A percentile compares a stretch with the other conserved stretches of the same genome.
phyloP scores from a whole-genome alignment of 92 coral and sea anemone genomes.

The Chrysogorgia sp. region DNA sequence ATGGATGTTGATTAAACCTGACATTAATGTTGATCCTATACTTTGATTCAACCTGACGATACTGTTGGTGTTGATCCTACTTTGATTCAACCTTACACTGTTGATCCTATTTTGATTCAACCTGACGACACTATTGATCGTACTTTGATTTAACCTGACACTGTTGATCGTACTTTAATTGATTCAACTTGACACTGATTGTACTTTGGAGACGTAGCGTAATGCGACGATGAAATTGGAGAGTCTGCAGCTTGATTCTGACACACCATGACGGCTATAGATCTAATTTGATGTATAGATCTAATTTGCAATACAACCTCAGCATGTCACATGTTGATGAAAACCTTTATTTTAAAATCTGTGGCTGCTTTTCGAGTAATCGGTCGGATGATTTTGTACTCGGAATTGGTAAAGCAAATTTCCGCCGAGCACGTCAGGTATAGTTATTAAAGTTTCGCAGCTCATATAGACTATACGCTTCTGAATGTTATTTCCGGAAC shows the following conservation, averaged over 20 bases:
- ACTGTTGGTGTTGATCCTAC: background rate
- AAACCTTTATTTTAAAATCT: constrained; percentile 8
- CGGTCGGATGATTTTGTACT: constrained; percentile 3
- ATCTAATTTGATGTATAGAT: constrained; percentile 13
- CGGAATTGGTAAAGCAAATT: constrained; percentile 17
- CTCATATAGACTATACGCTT: constrained; percentile 1
- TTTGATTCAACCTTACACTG: background rate
- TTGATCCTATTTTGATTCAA: background rate
- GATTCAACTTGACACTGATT: background rate
- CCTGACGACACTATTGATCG: constrained; percentile 1
- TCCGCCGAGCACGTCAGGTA: constrained; percentile 15
- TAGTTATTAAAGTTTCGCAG: background rate
- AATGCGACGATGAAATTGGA: background rate
- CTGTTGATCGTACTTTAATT: no score
- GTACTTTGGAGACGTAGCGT: constrained; percentile 4
- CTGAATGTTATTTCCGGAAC: constrained; percentile 17
- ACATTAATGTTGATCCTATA: no score
- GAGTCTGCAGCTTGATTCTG: constrained; percentile 17
- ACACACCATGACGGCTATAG: constrained; percentile 14
- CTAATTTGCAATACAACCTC: constrained; percentile 8
- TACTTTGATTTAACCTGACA: constrained; percentile 2
- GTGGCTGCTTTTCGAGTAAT: constrained; percentile 27
- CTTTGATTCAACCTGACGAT: background rate
- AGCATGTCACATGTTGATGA: constrained; percentile 1
- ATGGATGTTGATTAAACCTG: no score